phyloP scores from a whole-genome alignment of 2,113 vertebrate genomes.

The Tenrec ecaudatus region DNA sequence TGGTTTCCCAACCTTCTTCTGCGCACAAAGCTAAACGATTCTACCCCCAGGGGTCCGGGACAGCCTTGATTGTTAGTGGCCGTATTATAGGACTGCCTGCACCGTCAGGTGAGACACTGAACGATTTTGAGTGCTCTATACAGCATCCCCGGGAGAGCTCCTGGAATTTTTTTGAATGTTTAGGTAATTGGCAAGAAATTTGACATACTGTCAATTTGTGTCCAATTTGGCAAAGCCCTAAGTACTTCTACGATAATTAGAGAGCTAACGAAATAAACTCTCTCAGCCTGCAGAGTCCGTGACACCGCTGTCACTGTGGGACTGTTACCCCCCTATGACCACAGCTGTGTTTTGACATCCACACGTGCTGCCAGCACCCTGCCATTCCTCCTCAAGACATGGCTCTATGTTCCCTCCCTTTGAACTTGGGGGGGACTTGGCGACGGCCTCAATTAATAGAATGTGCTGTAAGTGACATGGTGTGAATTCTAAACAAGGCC shows the following conservation, averaged over 20 bases:
- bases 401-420: neutral
- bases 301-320: neutral
- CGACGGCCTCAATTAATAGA: neutral
- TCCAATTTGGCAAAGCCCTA: neutral
- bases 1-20: too few relatives aligned
- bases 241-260: neutral
- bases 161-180: constrained; percentile 16
- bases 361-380: neutral
- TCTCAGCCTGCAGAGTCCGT: neutral
- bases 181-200: constrained; percentile 1
- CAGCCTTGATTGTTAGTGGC: too few relatives aligned
- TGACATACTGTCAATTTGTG: neutral
- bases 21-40: too few relatives aligned
- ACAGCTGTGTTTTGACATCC: neutral
- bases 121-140: too few relatives aligned
- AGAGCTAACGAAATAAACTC: neutral
- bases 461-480: neutral
- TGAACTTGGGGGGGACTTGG: neutral
- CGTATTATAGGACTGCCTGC: too few relatives aligned
- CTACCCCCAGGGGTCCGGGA: too few relatives aligned
- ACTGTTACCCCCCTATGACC: neutral
- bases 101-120: too few relatives aligned
- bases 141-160: too few relatives aligned
- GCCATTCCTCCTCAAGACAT: neutral
- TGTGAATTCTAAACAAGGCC: neutral